Evolutionary conservation across 2,888 invertebrate genomes (phyloP), one percentile per base, ranked within the genome.

Genomic region (Troides oblongomaculatus): DNA sequence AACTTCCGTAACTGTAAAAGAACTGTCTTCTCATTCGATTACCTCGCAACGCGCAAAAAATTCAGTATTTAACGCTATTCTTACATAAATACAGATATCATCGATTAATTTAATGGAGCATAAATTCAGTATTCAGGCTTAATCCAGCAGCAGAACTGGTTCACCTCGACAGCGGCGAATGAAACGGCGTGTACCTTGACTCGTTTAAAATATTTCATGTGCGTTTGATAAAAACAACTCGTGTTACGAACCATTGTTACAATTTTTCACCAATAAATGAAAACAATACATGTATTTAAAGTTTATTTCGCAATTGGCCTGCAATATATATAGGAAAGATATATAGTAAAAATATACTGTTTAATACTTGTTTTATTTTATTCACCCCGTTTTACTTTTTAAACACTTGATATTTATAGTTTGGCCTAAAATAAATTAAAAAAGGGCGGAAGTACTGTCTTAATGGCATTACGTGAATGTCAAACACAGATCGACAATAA

Each of bases 171-270:
- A 4, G 21, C 43, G 61, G 53, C 30, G 46, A 66, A 21, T 57
- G 50, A 70, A 70, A 58, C 36, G 62, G 62, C 64, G 25, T 53
- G 53, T 56, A 36, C 70, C 70, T 70, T 66, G 70, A 58, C 62
- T 59, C 18, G 50, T 63, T 66, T 63, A 50, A 59, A 36, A 70
- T 62, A 59, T 66, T 70, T 66, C 39, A 59, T 62, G 50, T 53
- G 62, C 59, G 18, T 50, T 36, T 62, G 21, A 50, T 62, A 50
- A 63, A 63, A 46, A 57, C 7, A 21, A 63, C 62, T 23, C 18
- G 46, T 17, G 46, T 23, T 43, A n/a, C 25, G 14, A 25, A 50
- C 23, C 12, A 46, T 46, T 50, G 18, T 50, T 50, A 50, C 50
- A 14, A 50, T 50, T 50, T 50, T 50, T 17, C 5, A 50, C 5